phyloP scores from a whole-genome alignment of 2,113 vertebrate species.

The Geococcyx californianus region DNA sequence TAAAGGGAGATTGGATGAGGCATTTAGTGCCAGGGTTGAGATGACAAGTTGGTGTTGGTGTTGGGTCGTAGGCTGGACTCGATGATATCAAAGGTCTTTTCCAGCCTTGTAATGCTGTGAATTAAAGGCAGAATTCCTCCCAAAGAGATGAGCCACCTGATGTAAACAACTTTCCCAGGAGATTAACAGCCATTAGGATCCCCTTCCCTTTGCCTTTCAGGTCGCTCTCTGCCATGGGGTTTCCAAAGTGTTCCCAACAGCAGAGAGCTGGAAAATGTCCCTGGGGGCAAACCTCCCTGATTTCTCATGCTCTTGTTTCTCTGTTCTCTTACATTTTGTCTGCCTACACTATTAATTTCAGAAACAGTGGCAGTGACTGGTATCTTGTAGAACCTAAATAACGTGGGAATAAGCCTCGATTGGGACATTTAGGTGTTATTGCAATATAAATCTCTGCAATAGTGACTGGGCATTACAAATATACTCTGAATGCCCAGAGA shows the following conservation, averaged over 20 bases:
- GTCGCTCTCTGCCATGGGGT: accelerated
- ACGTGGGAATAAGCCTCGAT: neutral
- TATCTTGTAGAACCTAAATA: neutral
- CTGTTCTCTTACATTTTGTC: neutral
- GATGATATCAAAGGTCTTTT: too few species aligned
- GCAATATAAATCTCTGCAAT: neutral
- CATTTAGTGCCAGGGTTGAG: too few species aligned
- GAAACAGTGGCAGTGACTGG: accelerated
- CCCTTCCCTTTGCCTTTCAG: neutral
- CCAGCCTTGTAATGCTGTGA: too few species aligned
- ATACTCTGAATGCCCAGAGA: neutral
- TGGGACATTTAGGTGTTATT: neutral
- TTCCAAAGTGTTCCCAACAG: neutral
- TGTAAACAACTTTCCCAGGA: neutral
- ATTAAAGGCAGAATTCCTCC: neutral
- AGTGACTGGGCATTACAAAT: neutral
- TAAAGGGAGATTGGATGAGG: too few species aligned
- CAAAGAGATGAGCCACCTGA: neutral
- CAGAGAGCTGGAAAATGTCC: neutral
- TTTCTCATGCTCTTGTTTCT: neutral
- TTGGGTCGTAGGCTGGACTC: too few species aligned
- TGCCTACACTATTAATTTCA: neutral
- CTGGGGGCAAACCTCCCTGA: neutral
- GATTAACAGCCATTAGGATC: neutral
- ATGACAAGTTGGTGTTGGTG: too few species aligned